A percentile compares a stretch with the other conserved stretches of the same genome.
phyloP scores from a whole-genome alignment of 1,140 invertebrate genomes.

The Chironomus tepperi region DNA sequence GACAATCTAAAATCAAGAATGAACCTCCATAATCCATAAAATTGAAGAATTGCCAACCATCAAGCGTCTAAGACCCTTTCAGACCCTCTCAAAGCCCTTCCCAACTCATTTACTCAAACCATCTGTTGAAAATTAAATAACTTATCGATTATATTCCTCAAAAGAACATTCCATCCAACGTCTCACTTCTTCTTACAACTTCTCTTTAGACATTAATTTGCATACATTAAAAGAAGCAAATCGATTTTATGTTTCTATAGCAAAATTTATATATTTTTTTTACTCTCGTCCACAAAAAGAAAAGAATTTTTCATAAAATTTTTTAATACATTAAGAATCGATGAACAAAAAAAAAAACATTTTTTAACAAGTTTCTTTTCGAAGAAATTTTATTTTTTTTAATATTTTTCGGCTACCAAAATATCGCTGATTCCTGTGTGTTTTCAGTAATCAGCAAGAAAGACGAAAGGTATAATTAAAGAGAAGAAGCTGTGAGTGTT shows the following conservation, averaged over 20 bases:
- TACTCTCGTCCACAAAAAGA: not conserved
- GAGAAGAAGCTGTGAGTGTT: not conserved
- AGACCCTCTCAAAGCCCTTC: no score
- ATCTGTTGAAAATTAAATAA: not conserved
- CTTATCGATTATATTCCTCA: not conserved
- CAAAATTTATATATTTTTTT: not conserved
- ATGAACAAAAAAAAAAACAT: not conserved
- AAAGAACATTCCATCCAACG: not conserved
- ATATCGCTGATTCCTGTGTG: not conserved
- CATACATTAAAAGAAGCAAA: conserved; percentile 19
- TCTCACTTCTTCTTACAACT: not conserved
- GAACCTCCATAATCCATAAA: no score
- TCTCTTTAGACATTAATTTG: conserved; percentile 12
- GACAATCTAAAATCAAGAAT: no score
- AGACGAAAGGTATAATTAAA: not conserved
- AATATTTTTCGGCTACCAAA: not conserved
- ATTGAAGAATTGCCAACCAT: no score
- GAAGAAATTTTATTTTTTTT: not conserved
- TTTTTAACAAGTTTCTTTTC: not conserved
- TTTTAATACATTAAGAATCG: not conserved
- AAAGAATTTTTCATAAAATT: not conserved
- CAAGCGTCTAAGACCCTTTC: no score
- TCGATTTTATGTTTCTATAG: conserved; percentile 21
- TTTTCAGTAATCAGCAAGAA: not conserved
- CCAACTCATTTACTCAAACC: no score